A percentile compares a stretch with the other conserved stretches of the same genome.
Evolutionary conservation across 1,140 invertebrate species (phyloP).

Genomic region (Caenorhabditis latens): DNA sequence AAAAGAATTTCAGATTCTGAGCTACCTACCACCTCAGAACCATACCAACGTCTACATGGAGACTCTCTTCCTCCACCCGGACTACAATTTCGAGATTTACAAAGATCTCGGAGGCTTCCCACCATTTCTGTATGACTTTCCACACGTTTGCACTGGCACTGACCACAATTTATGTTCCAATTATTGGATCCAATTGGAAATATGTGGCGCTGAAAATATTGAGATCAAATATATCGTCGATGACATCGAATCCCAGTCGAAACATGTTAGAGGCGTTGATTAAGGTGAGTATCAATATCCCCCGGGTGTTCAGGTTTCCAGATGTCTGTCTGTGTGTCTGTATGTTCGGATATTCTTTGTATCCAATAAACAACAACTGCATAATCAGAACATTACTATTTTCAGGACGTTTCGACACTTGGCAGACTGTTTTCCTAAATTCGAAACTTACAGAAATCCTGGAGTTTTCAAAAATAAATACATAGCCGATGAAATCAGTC

Average conservation of each 20-base stretch:
- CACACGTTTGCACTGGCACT: not conserved
- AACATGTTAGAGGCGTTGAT: not conserved
- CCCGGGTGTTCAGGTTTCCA: too few species aligned
- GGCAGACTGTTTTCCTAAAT: too few species aligned
- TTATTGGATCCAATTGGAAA: conserved; percentile 1
- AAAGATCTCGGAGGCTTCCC: not conserved
- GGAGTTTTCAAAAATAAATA: too few species aligned
- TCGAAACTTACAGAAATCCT: too few species aligned
- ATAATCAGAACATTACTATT: too few species aligned
- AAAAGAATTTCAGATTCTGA: not conserved
- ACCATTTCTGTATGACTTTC: conserved; percentile 34
- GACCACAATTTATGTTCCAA: not conserved
- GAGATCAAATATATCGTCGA: not conserved
- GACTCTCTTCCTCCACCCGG: not conserved
- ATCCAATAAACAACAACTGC: too few species aligned
- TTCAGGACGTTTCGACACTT: too few species aligned
- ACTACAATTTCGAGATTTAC: not conserved
- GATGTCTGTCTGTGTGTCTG: too few species aligned
- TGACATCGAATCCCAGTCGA: not conserved
- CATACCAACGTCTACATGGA: not conserved
- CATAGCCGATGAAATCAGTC: too few species aligned
- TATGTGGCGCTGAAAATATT: conserved; percentile 7
- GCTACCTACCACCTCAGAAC: not conserved
- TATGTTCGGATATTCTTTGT: too few species aligned
- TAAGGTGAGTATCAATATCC: not conserved